phyloP scores from a whole-genome alignment of 2,797 vertebrate genomes.

The Channallabes apus region DNA sequence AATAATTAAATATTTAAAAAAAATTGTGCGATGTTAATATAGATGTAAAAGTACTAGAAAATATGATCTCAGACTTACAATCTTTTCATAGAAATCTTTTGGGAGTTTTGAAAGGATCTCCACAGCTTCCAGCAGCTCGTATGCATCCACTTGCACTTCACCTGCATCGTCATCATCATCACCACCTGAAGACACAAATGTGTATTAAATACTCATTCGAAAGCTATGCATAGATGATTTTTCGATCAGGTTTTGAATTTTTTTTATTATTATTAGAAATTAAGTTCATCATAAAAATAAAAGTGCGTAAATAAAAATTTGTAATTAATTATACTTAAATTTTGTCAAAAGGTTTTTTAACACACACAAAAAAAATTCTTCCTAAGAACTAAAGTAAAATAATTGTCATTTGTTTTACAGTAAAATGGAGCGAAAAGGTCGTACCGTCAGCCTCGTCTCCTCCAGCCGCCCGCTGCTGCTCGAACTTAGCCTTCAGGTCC shows the following conservation, averaged over 20 bases:
- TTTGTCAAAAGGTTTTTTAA: too few species aligned
- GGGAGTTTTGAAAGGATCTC: conserved; percentile 96
- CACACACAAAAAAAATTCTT: too few species aligned
- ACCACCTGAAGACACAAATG: conserved; percentile 72
- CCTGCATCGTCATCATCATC: conserved; percentile 78
- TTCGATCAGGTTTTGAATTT: not conserved
- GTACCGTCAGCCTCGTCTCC: conserved; percentile 86
- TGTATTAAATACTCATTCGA: not conserved
- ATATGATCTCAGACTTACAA: conserved; percentile 75
- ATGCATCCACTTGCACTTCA: conserved; percentile 83
- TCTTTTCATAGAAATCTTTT: conserved; percentile 99
- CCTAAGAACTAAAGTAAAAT: not conserved
- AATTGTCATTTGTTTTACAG: not conserved
- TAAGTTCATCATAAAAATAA: too few species aligned
- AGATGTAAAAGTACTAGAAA: not conserved
- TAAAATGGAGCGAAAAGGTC: not conserved
- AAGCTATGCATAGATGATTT: not conserved
- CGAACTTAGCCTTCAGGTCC: conserved; percentile 93
- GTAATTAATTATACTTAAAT: too few species aligned
- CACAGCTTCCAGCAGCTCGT: conserved; percentile 92
- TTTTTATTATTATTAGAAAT: too few species aligned
- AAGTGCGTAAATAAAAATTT: too few species aligned
- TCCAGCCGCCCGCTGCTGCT: conserved; percentile 86
- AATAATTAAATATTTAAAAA: not conserved
- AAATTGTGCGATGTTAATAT: not conserved